Percentiles rank a stretch among this genome's conserved stretches.
Evolutionary conservation across 2,113 vertebrate genomes (phyloP).

Genomic region (Platanista minor): DNA sequence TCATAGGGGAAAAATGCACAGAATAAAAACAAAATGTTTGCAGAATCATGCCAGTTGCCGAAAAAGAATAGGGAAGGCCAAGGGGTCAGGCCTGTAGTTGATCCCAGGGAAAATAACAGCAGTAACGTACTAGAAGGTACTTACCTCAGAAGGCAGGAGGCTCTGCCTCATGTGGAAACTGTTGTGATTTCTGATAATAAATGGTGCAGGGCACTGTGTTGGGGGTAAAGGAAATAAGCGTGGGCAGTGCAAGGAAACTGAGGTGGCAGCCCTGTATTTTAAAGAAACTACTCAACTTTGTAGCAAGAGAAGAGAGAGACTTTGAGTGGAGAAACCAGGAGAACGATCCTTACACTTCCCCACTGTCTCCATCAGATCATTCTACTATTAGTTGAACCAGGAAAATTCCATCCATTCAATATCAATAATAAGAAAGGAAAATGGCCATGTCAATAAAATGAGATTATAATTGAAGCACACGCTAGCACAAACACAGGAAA

Average conservation of each 20-base stretch:
- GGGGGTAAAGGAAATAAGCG: too few species aligned
- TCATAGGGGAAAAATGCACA: not conserved
- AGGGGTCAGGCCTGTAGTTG: too few species aligned
- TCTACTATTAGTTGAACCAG: not conserved
- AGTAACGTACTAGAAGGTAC: not conserved
- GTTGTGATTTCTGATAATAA: not conserved
- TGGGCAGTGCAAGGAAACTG: rapidly evolving
- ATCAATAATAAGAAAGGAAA: not conserved
- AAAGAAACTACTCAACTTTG: not conserved
- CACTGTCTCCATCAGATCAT: not conserved
- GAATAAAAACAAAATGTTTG: not conserved
- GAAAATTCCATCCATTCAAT: not conserved
- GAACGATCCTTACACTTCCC: not conserved
- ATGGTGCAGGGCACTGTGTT: not conserved
- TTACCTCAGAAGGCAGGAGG: not conserved
- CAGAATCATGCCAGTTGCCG: not conserved
- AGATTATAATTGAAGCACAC: not conserved
- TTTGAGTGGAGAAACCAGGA: not conserved
- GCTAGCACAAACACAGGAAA: not conserved
- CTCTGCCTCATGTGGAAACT: not conserved
- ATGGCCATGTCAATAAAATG: not conserved
- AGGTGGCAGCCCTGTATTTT: rapidly evolving
- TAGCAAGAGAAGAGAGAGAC: not conserved
- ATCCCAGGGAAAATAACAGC: not conserved
- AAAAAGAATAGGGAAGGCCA: not conserved